phyloP scores from a whole-genome alignment of 1,140 invertebrate species.

The Neodiprion virginianus region DNA sequence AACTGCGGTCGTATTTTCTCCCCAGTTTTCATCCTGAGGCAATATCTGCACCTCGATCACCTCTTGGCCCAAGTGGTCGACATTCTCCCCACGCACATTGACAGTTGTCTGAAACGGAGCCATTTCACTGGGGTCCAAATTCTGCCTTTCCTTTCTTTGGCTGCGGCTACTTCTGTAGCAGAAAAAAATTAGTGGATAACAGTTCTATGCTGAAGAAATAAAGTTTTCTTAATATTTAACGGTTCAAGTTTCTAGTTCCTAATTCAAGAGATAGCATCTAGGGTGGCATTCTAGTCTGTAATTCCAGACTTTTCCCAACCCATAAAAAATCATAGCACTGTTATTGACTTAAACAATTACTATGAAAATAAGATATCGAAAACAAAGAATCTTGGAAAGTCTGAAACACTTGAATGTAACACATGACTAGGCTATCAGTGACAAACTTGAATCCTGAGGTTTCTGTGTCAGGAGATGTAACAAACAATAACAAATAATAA shows the following conservation, averaged over 20 bases:
- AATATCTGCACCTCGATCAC: slow-evolving; percentile 92
- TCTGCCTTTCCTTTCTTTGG: slow-evolving; percentile 53
- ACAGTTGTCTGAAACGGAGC: slow-evolving; percentile 83
- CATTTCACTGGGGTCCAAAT: slow-evolving; percentile 63
- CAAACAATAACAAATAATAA: too few species aligned
- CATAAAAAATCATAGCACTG: too few species aligned
- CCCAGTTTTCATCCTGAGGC: slow-evolving; percentile 97
- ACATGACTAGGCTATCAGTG: too few species aligned
- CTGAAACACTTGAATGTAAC: too few species aligned
- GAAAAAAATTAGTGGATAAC: slow-evolving; percentile 12
- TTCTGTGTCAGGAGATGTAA: too few species aligned
- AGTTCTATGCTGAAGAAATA: not conserved
- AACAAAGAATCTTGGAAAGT: too few species aligned
- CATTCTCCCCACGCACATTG: slow-evolving; percentile 73
- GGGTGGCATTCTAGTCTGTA: too few species aligned
- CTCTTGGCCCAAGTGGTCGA: slow-evolving; percentile 73
- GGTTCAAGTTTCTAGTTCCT: slow-evolving; percentile 5
- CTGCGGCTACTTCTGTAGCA: slow-evolving; percentile 49
- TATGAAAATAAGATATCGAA: too few species aligned
- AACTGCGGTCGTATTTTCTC: slow-evolving; percentile 95
- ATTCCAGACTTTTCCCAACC: too few species aligned
- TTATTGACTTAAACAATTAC: too few species aligned
- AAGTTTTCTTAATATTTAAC: slow-evolving; percentile 10
- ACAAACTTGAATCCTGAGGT: too few species aligned
- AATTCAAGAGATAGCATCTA: not conserved